Evolutionary conservation across 1,140 invertebrate genomes (phyloP), one percentile per base, ranked within the genome.

Genomic region (Akabosia matsudoensis): DNA sequence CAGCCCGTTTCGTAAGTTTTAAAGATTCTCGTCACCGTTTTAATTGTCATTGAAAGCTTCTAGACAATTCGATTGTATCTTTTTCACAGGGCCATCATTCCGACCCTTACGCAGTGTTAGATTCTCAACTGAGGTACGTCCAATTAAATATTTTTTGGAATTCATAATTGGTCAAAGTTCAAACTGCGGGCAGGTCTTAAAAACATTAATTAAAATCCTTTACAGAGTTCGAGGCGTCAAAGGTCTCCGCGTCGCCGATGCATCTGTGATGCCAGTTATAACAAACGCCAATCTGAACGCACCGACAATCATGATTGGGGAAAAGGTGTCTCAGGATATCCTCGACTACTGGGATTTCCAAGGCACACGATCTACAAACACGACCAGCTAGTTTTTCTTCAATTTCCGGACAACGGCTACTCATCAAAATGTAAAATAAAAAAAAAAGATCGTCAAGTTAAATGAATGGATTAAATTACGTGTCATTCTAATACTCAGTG

Each of bases 1-100:
- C 92, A 1, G 72, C 45, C 3, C 3, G 31, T 3, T 67, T 67
- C 22, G 61, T 67, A 67, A 67, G 61, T 31, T 31, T 13, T n/a
- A 4, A 7, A 45, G 18, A n/a, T n/a, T n/a, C n/a, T n/a, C n/a
- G n/a, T n/a, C n/a, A n/a, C n/a, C n/a, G n/a, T n/a, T n/a, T n/a
- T n/a, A n/a, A n/a, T n/a, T n/a, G n/a, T n/a, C n/a, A n/a, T n/a
- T n/a, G n/a, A n/a, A n/a, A n/a, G n/a, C n/a, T n/a, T n/a, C n/a
- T n/a, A n/a, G n/a, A n/a, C n/a, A n/a, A n/a, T n/a, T n/a, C n/a
- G n/a, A n/a, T n/a, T n/a, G n/a, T n/a, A n/a, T n/a, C n/a, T n/a
- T n/a, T n/a, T n/a, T n/a, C n/a, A n/a, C 54, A 61, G 54, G 54
- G 54, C 16, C 7, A 4, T 4, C 4, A 61, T 14, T 7, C 7